Evolutionary conservation across 2,797 vertebrate genomes (phyloP), one percentile per base, ranked within the genome.

Genomic region (Anas bahamensis): DNA sequence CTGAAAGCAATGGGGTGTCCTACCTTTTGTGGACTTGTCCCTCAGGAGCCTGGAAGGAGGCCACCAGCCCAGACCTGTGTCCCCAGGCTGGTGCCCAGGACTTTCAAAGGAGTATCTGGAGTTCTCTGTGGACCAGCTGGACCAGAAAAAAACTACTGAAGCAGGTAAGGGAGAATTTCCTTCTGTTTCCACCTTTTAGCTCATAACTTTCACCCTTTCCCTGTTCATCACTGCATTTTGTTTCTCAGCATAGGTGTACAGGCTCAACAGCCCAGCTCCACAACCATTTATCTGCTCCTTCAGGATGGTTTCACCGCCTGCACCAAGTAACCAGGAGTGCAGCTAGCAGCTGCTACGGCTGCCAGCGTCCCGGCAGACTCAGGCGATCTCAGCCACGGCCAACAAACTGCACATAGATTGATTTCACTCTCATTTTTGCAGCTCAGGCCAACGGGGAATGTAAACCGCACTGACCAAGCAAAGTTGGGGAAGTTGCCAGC

Each of bases 401-500:
- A 68, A 59, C 84, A 75, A 48, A 28, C 89, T 86, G 64, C 64
- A n/a, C 24, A 1, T 56, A 46, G 59, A n/a, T 28, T 71, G 71
- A 86, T 68, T 80, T 91, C 72, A 16, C 53, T 68, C 48, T 74
- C 53, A 37, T 48, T 86, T 77, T 52, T 91, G 87, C 77, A 93
- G 75, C 71, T 93, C n/a, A 28, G 70, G 84, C 71, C 85, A 94
- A 72, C 63, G 39, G 80, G 59, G 68, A 95, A 84, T 63, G 68
- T 48, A 86, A 91, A 93, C 85, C 65, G 7, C 74, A 68, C 26
- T 55, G 71, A 89, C 69, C 88, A 88, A 94, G 71, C 64, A 60
- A 86, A 88, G 71, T 31, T 81, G 61, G 74, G 68, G 85, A 84
- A 86, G 52, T n/a, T 86, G 92, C 75, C 86, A 95, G 50, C 39